Evolutionary conservation across 2,797 vertebrate genomes (phyloP).

Genomic region (Myotis daubentonii): DNA sequence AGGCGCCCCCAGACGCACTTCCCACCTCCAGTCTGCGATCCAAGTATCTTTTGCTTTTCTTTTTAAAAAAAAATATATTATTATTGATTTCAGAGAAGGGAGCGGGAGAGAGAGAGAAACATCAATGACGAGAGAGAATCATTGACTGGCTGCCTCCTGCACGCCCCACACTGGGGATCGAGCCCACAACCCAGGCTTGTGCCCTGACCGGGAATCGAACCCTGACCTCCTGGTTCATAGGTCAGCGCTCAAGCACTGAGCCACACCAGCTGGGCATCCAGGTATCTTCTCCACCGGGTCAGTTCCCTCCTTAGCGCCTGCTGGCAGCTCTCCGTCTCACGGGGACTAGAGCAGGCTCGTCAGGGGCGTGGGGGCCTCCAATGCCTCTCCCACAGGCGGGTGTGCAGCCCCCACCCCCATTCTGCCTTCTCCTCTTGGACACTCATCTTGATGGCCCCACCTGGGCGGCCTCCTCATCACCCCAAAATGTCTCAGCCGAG

Average conservation of each 20-base stretch:
- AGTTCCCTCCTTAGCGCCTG: neutral
- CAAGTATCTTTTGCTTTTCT: neutral
- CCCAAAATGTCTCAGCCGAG: neutral
- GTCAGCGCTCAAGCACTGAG: no score
- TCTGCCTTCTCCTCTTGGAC: neutral
- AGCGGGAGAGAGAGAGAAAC: no score
- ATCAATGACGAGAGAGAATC: no score
- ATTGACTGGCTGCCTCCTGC: no score
- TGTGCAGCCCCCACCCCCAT: neutral
- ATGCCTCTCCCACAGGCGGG: neutral
- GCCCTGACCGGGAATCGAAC: no score
- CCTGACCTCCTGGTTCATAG: no score
- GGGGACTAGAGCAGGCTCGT: neutral
- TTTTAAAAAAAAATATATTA: no score
- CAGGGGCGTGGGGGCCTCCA: no score
- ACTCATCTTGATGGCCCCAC: neutral
- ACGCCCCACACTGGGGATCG: no score
- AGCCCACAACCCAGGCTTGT: no score
- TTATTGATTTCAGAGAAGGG: no score
- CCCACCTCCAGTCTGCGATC: neutral
- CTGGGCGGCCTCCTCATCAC: rapidly evolving
- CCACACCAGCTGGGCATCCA: rapidly evolving
- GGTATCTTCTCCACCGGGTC: neutral
- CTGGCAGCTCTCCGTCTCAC: rapidly evolving
- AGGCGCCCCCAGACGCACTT: neutral